Percentiles rank a stretch among this genome's conserved stretches.
phyloP scores from a whole-genome alignment of 2,113 vertebrate species.

The Lipotes vexillifer region DNA sequence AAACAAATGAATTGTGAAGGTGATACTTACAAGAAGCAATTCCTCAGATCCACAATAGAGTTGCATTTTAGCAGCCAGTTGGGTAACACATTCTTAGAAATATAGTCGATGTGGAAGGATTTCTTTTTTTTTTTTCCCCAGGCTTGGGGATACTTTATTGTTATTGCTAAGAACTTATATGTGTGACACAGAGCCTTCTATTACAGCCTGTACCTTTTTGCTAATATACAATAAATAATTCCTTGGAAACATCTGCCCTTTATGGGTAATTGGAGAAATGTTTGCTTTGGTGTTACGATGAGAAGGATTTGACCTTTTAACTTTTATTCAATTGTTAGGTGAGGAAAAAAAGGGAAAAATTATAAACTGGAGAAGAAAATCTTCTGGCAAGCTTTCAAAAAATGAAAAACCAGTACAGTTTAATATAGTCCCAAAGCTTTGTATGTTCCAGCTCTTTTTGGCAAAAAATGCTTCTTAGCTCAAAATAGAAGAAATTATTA shows the following conservation, averaged over 20 bases:
- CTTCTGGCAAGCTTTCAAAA: slow-evolving; percentile 57
- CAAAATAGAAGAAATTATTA: slow-evolving; percentile 58
- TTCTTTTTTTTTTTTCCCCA: neutral
- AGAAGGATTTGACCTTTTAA: slow-evolving; percentile 65
- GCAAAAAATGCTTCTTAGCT: slow-evolving; percentile 46
- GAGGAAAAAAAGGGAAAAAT: neutral
- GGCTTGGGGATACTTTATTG: neutral
- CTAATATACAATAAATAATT: slow-evolving; percentile 66
- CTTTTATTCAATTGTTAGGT: slow-evolving; percentile 54
- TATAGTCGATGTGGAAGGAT: neutral
- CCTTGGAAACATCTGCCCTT: slow-evolving; percentile 61
- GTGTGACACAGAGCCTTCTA: neutral
- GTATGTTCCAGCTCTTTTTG: slow-evolving; percentile 11
- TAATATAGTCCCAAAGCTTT: slow-evolving; percentile 30
- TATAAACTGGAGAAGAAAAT: slow-evolving; percentile 44
- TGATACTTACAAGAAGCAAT: neutral
- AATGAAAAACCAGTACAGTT: neutral
- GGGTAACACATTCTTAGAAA: slow-evolving; percentile 22
- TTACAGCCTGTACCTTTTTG: slow-evolving; percentile 26
- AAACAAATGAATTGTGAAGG: slow-evolving; percentile 46
- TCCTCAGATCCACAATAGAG: neutral
- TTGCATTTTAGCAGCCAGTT: neutral
- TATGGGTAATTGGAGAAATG: slow-evolving; percentile 62
- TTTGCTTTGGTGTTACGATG: slow-evolving; percentile 58
- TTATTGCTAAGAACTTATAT: slow-evolving; percentile 18